Evolutionary conservation across 1,140 invertebrate species (phyloP).

Genomic region (Tribolium castaneum): DNA sequence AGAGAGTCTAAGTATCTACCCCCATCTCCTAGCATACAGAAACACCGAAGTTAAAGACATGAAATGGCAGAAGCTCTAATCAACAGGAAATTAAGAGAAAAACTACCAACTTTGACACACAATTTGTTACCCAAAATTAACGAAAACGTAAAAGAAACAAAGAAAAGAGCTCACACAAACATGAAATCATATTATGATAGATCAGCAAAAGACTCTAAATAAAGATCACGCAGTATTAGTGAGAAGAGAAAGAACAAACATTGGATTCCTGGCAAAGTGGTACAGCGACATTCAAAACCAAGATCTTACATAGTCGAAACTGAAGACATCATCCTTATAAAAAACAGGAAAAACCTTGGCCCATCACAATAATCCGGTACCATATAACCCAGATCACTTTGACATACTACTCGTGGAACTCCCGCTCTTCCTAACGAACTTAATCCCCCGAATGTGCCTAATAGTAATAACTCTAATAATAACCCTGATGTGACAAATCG

Average conservation of each 20-base stretch:
- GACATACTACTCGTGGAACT: too few species aligned
- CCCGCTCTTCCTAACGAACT: too few species aligned
- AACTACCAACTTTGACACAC: neutral
- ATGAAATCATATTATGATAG: neutral
- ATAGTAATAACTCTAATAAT: too few species aligned
- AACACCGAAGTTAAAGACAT: conserved; percentile 51
- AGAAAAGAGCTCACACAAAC: neutral
- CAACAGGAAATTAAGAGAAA: conserved; percentile 14
- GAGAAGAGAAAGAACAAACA: neutral
- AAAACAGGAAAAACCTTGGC: neutral
- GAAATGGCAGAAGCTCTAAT: conserved; percentile 46
- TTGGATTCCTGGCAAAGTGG: neutral
- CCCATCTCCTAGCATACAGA: conserved; percentile 37
- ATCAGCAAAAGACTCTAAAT: neutral
- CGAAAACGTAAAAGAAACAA: neutral
- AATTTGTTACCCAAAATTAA: neutral
- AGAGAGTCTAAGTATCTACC: conserved; percentile 6
- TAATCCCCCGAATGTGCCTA: too few species aligned
- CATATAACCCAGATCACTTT: too few species aligned
- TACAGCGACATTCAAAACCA: neutral
- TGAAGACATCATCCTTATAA: neutral
- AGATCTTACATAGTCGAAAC: neutral
- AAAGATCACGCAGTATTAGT: neutral
- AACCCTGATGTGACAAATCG: too few species aligned
- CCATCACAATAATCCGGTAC: neutral